phyloP scores from a whole-genome alignment of 2,888 invertebrate species.

The Brachyopa scutellaris region DNA sequence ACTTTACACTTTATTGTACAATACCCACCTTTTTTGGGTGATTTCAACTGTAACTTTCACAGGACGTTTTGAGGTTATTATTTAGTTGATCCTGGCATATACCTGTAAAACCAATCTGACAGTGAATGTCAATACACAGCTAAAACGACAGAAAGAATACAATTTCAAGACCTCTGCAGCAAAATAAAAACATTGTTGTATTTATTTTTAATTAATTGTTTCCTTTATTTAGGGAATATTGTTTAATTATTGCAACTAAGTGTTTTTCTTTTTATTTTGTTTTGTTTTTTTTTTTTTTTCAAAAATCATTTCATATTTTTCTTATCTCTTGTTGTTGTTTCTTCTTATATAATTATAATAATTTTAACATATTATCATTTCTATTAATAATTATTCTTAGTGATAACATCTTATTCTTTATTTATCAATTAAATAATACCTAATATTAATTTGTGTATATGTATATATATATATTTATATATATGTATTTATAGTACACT shows the following conservation, averaged over 20 bases:
- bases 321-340: conserved; percentile 52
- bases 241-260: conserved; percentile 73
- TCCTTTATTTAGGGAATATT: conserved; percentile 72
- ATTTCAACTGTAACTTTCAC: no score
- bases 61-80: no score
- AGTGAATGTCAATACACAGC: no score
- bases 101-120: no score
- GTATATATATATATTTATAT: conserved; percentile 39
- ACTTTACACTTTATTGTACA: no score
- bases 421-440: conserved; percentile 72
- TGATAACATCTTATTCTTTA: conserved; percentile 70
- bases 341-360: conserved; percentile 61
- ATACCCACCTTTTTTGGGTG: no score
- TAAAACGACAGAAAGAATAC: no score
- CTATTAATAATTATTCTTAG: conserved; percentile 71
- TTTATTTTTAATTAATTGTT: conserved; percentile 68
- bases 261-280: conserved; percentile 45
- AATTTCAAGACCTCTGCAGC: no score
- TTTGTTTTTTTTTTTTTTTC: conserved; percentile 41
- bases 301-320: conserved; percentile 56
- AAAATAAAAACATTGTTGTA: no score
- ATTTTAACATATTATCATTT: conserved; percentile 72
- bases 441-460: conserved; percentile 70
- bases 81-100: no score
- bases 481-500: conserved; percentile 65